phyloP scores from a whole-genome alignment of 2,888 invertebrate species.

The Drosophila pseudotakahashii region DNA sequence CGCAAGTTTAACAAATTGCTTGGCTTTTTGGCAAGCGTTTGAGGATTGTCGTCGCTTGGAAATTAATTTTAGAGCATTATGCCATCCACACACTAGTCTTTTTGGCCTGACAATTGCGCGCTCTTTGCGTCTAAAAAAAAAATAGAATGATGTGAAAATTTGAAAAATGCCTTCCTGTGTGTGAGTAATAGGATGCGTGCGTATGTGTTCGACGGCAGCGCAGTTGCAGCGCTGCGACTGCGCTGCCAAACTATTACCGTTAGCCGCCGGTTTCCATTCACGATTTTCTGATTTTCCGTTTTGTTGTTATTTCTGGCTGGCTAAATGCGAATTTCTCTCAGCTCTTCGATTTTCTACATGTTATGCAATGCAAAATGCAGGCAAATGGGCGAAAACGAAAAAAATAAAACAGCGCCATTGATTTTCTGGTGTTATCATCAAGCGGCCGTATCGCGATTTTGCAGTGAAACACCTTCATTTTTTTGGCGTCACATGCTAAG shows the following conservation, averaged over 20 bases:
- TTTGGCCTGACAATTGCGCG: constrained; percentile 59
- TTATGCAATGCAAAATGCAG: constrained; percentile 53
- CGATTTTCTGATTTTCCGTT: constrained; percentile 39
- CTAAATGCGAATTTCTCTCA: constrained; percentile 36
- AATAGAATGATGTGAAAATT: constrained; percentile 25
- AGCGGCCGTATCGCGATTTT: constrained; percentile 40
- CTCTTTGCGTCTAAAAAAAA: constrained; percentile 27
- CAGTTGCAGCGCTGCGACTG: constrained; percentile 28
- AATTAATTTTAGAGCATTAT: constrained; percentile 82
- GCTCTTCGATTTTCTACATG: constrained; percentile 28
- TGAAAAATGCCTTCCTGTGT: constrained; percentile 45
- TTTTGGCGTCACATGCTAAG: constrained; percentile 61
- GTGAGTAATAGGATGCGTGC: constrained; percentile 14
- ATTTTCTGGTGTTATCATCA: constrained; percentile 23
- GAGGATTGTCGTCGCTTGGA: constrained; percentile 58
- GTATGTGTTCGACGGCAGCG: constrained; percentile 23
- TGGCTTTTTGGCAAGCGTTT: constrained; percentile 69
- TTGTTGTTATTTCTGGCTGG: constrained; percentile 47
- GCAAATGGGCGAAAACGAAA: constrained; percentile 7
- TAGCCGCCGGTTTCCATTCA: constrained; percentile 61
- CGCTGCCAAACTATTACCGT: constrained; percentile 42
- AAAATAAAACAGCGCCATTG: constrained; percentile 15
- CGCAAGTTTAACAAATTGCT: constrained; percentile 72
- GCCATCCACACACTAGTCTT: constrained; percentile 67
- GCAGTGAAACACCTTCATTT: constrained; percentile 66